A percentile compares a stretch with the other conserved stretches of the same genome.
phyloP scores from a whole-genome alignment of 2,113 vertebrate species.

The Eulacestoma nigropectus region DNA sequence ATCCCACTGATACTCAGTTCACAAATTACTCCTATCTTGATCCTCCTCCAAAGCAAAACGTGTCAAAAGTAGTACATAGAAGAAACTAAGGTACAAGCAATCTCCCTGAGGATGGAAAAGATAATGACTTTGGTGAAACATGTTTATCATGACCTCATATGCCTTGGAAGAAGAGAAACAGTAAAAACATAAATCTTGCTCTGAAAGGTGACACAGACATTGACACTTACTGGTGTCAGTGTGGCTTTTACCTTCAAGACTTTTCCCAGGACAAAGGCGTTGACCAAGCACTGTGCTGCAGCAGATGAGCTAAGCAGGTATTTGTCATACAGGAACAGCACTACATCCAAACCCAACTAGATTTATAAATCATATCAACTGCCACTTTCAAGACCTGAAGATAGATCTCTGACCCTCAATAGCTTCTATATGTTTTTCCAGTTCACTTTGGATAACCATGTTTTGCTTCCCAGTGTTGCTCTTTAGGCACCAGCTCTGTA shows the following conservation, averaged over 20 bases:
- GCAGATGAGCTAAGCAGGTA: background rate
- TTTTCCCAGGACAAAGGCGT: background rate
- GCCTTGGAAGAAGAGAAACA: background rate
- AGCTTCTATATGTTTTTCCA: background rate
- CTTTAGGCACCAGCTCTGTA: background rate
- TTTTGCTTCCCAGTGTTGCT: background rate
- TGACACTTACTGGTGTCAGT: background rate
- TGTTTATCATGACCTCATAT: background rate
- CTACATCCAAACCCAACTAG: background rate
- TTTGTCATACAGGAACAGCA: fast-evolving
- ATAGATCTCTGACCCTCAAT: background rate
- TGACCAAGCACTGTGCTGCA: background rate
- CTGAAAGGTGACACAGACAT: background rate
- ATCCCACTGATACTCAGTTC: background rate
- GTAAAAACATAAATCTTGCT: background rate
- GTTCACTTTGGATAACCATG: background rate
- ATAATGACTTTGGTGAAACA: background rate
- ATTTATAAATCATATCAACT: background rate
- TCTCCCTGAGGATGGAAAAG: background rate
- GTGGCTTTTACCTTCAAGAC: background rate
- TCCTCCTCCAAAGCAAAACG: background rate
- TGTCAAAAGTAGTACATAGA: background rate
- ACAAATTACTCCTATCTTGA: background rate
- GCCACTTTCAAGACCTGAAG: background rate
- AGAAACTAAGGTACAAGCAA: background rate